Evolutionary conservation across 2,888 invertebrate species (phyloP).

Genomic region (Pandemis cinnamomeana): DNA sequence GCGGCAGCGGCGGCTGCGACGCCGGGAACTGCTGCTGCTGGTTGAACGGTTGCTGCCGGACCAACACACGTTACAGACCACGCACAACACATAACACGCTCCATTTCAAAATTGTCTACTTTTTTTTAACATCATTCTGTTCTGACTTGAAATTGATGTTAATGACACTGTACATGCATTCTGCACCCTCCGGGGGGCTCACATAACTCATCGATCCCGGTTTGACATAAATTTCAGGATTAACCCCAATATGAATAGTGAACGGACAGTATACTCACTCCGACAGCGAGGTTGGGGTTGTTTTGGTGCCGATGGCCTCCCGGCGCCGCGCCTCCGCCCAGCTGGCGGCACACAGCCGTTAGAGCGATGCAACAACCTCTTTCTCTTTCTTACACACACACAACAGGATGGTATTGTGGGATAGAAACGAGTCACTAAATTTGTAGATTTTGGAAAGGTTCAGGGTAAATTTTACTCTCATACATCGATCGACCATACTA

Average conservation of each 20-base stretch:
- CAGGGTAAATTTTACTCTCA: not conserved
- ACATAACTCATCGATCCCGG: no score
- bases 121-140: no score
- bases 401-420: constrained; percentile 4
- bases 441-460: not conserved
- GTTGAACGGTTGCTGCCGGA: constrained; percentile 29
- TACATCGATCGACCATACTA: constrained; percentile 46
- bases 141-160: no score
- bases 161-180: no score
- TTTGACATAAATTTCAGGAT: not conserved
- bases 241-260: not conserved
- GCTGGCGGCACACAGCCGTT: constrained; percentile 64
- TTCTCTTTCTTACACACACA: constrained; percentile 49
- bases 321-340: constrained; percentile 50
- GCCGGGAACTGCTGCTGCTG: constrained; percentile 14
- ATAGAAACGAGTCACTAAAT: not conserved
- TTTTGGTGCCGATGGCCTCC: constrained; percentile 40
- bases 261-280: constrained; percentile 28
- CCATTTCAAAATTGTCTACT: no score
- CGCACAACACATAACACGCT: not conserved
- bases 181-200: no score
- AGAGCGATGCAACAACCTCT: constrained; percentile 62
- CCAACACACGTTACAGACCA: not conserved
- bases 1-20: constrained; percentile 40
- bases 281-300: constrained; percentile 40